These are phyloP conservation scores for Melanotaenia duboulayi DNA, from an alignment of 2,113 vertebrate genomes.

Conservation along the genomic window DNA sequence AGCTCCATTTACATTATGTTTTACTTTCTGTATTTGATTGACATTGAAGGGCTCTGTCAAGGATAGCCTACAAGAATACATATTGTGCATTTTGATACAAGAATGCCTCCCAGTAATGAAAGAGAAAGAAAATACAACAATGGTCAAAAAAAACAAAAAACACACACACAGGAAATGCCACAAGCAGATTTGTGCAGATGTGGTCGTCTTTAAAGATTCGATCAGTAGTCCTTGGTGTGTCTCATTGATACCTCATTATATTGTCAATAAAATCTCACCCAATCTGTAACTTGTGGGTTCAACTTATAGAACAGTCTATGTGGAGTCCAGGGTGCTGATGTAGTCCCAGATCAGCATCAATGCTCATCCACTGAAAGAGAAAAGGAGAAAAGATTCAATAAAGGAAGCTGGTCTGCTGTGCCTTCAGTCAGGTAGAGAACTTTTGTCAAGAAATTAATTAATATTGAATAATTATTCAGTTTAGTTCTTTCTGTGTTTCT, in stretches of 20 bases:
- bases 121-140: background rate
- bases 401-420: background rate
- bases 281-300: constrained; percentile 5
- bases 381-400: constrained; percentile 3
- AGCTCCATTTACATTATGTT: constrained; percentile 58
- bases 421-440: constrained; percentile 16
- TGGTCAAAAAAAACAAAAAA: background rate
- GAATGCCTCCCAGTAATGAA: constrained; percentile 11
- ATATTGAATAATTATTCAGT: constrained; percentile 16
- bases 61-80: constrained; percentile 39
- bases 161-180: background rate
- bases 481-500: constrained; percentile 13
- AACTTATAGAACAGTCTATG: background rate
- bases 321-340: constrained; percentile 8
- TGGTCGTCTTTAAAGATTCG: background rate
- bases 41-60: constrained; percentile 49
- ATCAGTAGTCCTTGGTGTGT: background rate
- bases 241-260: constrained; percentile 37
- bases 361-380: constrained; percentile 1
- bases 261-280: constrained; percentile 34
- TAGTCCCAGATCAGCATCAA: background rate
- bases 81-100: constrained; percentile 30
- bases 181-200: background rate
- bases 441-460: constrained; percentile 16
- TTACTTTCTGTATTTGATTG: constrained; percentile 61